These are phyloP conservation scores for Melanotaenia parkinsoni DNA, from an alignment of 2,797 vertebrate genomes.

Conservation along the genomic window DNA sequence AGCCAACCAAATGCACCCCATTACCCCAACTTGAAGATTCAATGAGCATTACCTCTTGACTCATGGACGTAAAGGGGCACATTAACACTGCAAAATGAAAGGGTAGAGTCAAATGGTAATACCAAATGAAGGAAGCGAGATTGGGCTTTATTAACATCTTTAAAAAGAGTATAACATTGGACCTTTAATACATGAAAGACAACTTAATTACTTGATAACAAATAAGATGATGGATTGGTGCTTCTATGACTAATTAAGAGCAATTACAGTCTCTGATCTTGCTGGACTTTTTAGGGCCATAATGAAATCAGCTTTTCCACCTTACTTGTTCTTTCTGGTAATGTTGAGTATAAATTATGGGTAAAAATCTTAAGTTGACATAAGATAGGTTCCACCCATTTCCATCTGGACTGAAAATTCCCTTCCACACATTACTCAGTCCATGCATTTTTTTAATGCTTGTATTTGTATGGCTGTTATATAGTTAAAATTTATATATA, in stretches of 20 bases:
- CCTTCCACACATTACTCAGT: background rate
- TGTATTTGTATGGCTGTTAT: background rate
- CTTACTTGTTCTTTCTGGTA: background rate
- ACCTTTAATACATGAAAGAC: background rate
- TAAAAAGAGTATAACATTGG: background rate
- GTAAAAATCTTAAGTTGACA: background rate
- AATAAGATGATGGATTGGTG: background rate
- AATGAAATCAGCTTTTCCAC: background rate
- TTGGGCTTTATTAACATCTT: background rate
- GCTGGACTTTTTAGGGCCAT: background rate
- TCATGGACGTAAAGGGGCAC: background rate
- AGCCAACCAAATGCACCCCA: background rate
- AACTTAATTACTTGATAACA: background rate
- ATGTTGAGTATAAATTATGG: background rate
- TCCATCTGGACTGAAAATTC: constrained; percentile 40
- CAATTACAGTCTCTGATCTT: background rate
- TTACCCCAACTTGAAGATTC: background rate
- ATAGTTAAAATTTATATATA: background rate
- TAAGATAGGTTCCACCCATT: constrained; percentile 7
- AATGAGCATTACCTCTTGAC: background rate
- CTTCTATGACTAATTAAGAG: background rate
- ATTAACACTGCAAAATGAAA: background rate
- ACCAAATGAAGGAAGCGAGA: background rate
- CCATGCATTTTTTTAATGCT: background rate
- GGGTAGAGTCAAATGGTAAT: background rate